Base-by-base conservation (phyloP, 2,113 vertebrate genomes). In the Rhodinocichla rosea region DNA sequence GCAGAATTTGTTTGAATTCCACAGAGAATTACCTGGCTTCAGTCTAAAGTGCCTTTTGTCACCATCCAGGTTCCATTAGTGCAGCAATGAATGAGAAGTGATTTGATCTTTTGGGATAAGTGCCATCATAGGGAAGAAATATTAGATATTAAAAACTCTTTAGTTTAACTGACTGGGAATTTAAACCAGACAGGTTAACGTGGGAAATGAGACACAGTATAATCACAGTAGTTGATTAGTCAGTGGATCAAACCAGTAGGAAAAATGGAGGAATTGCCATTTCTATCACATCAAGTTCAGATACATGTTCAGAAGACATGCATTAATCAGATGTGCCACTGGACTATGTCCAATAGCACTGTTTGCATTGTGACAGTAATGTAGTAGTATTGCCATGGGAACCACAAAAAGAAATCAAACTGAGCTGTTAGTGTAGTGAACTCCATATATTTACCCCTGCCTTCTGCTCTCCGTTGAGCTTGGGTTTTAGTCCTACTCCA, bases 81-180 rank as follows among this genome's bases (percentile, higher is more conserved):
- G 22, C 42, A 86, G 59, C 50, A 87, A 39, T 80, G 71, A 90
- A 90, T 44, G 78, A 88, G 63, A 83, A 90, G 55, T 65, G 33
- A 52, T 82, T 88, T 83, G 63, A 93, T 88, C 59, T 17, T 90
- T 92, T 42, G 70, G 53, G n/a, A 65, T 92, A 86, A 91, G 39
- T 85, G 47, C 35, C 52, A 67, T 47, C 33, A 90, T 8, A 73
- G 63, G 62, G 39, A 89, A 91, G 73, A 95, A 85, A 79, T 87
- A 92, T 81, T 78, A 68, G 69, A 74, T 84, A 91, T 60, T 94
- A 74, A 95, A 69, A 69, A 44, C 42, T 32, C 62, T 91, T 82
- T 60, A 59, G 67, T 89, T 95, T 91, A 85, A 87, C 67, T 56
- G 44, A 56, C 60, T 83, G 84, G 50, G 91, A 92, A 95, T 85